Evolutionary conservation across 2,113 vertebrate genomes (phyloP), one percentile per base, ranked within the genome.

Genomic region (Sarotherodon lohbergeri): DNA sequence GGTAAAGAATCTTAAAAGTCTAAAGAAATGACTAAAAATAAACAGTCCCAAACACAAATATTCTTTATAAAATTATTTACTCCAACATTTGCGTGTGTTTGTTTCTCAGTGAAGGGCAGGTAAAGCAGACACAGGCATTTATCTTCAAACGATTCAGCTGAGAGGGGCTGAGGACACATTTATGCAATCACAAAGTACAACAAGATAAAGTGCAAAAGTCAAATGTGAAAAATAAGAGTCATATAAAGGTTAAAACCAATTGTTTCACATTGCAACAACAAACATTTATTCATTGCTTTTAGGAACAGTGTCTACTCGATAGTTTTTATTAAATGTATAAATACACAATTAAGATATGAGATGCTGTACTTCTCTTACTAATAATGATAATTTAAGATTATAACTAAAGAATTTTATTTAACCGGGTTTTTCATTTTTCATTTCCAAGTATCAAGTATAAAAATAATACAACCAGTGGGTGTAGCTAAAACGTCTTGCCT

Each of bases 141-240:
- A 48, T 91, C 19, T 79, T 68, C 22, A 34, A 39, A 88, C 12
- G 1, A 66, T 46, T 82, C 81, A 55, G 55, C 55, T 52, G 19
- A 56, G 19, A 56, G 46, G 52, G 78, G 41, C n/a, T 3, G 56
- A 86, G 8, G 61, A 86, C 22, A 93, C 86, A 85, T 87, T 66
- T 85, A 83, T 83, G 39, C 19, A 54, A 88, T 86, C 55, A 92
- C 82, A 93, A 81, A 89, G 89, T 90, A 90, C 86, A 93, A 92
- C 84, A 91, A 50, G 80, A 89, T 95, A 95, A 95, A 95, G 95
- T 95, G 95, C 95, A 93, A 90, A 90, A 89, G 82, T 90, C 87
- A 90, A 90, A 91, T 80, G 90, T 63, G 57, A 86, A 88, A 88
- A 59, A 90, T 52, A 79, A 88, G 43, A 90, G 46, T 84, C 59